Evolutionary conservation across 1,140 invertebrate species (phyloP).

Genomic region (Meloidogyne floridensis): DNA sequence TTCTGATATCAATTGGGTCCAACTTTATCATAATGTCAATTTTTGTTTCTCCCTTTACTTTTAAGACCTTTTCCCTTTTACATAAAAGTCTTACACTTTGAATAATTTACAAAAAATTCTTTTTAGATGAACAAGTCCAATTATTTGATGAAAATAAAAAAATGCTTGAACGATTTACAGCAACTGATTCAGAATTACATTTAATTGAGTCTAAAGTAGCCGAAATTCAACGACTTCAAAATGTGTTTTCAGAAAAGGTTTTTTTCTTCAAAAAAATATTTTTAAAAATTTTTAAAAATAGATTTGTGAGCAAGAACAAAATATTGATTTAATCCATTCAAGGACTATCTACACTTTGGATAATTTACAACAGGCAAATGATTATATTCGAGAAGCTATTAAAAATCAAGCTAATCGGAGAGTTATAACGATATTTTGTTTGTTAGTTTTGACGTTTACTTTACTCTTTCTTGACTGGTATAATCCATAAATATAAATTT

Average conservation of each 20-base stretch:
- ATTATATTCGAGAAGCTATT: constrained; percentile 84
- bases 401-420: constrained; percentile 90
- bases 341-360: constrained; percentile 86
- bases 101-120: background rate
- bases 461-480: constrained; percentile 97
- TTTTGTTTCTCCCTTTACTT: too few species aligned
- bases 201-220: constrained; percentile 81
- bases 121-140: constrained; percentile 46
- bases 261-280: constrained; percentile 33
- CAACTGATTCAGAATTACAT: constrained; percentile 52
- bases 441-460: constrained; percentile 91
- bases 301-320: constrained; percentile 74
- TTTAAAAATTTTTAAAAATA: constrained; percentile 27
- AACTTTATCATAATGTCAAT: too few species aligned
- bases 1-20: too few species aligned
- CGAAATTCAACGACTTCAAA: constrained; percentile 91
- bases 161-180: constrained; percentile 49
- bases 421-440: constrained; percentile 90
- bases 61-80: too few species aligned
- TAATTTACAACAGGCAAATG: constrained; percentile 92
- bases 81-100: too few species aligned
- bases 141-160: constrained; percentile 52
- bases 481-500: constrained; percentile 76
- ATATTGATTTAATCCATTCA: constrained; percentile 84
- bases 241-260: constrained; percentile 94